Base-by-base conservation (phyloP, 2,888 invertebrate genomes). In the Augochlorella aurata region DNA sequence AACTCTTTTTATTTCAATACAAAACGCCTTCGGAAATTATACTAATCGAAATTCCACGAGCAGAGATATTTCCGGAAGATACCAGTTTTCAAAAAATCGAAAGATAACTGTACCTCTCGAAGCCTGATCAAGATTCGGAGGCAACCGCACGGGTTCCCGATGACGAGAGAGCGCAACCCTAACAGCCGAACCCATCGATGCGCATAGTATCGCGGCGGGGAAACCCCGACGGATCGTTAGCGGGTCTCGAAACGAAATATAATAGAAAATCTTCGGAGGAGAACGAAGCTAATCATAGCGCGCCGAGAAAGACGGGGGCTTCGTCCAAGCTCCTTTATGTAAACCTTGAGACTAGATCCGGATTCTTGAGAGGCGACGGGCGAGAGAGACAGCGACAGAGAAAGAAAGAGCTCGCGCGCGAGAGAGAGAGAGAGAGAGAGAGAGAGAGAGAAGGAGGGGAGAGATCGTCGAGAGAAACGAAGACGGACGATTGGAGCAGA, bases 331-430 rank as follows among this genome's bases (percentile, higher is more conserved):
- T 92, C 89, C 88, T 92, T 92, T 92, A 92, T 92, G 90, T 92
- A 92, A 93, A 92, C 92, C 92, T 93, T 92, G 92, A 93, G 90
- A 88, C 90, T 90, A 92, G 92, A 92, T 92, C 93, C 93, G 93
- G 93, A 92, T 93, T 93, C 92, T 91, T 90, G 87, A 82, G 88
- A 79, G 83, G 84, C 84, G 77, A 75, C 67, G 38, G 58, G 66
- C 18, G 66, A 78, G 52, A 58, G 77, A 65, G 77, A 71, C 38
- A 4, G 5, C 47, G 12, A 14, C 50, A 5, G 16, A 14, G 18
- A 5, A 2, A 18, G 14, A 50, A 4, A 50, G 7, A 50, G 18
- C 0, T 0, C 18, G 18, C 0, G 14, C 9, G 47, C 5, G 3
- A 38, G 5, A 3, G 38, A 7, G 38, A 38, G 38, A 38, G 38